Evolutionary conservation across 2,797 vertebrate genomes (phyloP), one percentile per base, ranked within the genome.

Genomic region (Apodemus agrarius): DNA sequence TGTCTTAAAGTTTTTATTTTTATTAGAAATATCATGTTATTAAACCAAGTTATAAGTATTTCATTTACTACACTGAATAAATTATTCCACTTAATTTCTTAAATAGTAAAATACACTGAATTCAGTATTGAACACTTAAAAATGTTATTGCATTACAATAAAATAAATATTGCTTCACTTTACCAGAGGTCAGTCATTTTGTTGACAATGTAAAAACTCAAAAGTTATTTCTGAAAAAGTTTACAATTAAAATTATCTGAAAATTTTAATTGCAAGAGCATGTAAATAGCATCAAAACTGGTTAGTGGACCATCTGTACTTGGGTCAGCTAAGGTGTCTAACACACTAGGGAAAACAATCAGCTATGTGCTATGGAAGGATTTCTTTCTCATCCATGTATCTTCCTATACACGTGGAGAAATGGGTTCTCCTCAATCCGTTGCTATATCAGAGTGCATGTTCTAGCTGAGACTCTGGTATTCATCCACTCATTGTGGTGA

Each of bases 121-220:
- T 61, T 63, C 57, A 8, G 10, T 72, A 46, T 13, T 63, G 16
- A 87, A 80, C 76, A 92, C 65, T 72, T 84, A n/a, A 90, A 37
- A 7, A 86, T 24, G 12, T 13, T 6, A 54, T 74, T 83, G n/a
- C 16, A 17, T 40, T 46, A 0, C 16, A 75, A 67, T 29, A 31
- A 94, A 93, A 80, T 69, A 72, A 94, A 54, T 3, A 40, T 90
- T 93, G 72, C 81, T 93, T 84, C 1, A 87, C 3, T 43, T 40
- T 69, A 65, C 63, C 16, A 49, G 11, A 49, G 19, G 22, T 14
- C 75, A 65, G 76, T 14, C 4, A 34, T n/a, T 12, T 84, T 74
- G 40, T 84, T 59, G 40, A 31, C 0, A 49, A 21, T 13, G 67
- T 49, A 46, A 92, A 76, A 84, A 54, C 16, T 14, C 46, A 21